These are phyloP conservation scores for Itoplectis maculator DNA, from an alignment of 2,888 invertebrate species.

Conservation along the genomic window DNA sequence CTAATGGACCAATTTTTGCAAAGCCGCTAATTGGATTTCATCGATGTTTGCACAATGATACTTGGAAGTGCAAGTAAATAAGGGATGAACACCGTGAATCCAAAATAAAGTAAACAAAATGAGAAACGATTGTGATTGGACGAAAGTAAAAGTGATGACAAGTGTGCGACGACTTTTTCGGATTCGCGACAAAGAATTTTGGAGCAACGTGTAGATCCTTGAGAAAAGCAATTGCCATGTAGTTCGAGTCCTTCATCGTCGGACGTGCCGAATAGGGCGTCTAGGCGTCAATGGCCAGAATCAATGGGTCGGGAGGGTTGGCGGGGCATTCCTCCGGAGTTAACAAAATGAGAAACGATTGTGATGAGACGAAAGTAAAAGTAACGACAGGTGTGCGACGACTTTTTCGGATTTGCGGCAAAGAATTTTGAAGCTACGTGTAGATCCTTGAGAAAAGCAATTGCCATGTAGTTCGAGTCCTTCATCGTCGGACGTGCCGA, in stretches of 20 bases:
- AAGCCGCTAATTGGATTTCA: neutral
- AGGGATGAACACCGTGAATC: neutral
- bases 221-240: conserved; percentile 7
- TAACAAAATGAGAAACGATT: too few species aligned
- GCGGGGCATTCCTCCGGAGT: conserved; percentile 8
- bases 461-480: conserved; percentile 19
- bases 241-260: conserved; percentile 19
- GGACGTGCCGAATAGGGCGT: conserved; percentile 22
- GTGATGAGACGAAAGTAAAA: too few species aligned
- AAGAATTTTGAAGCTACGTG: conserved; percentile 6
- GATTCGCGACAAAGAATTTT: neutral
- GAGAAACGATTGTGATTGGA: too few species aligned
- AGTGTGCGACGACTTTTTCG: neutral
- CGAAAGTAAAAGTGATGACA: too few species aligned
- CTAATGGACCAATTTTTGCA: neutral
- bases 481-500: conserved; percentile 17
- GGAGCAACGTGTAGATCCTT: conserved; percentile 12
- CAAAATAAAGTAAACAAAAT: too few species aligned
- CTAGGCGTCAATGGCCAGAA: conserved; percentile 41
- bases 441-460: conserved; percentile 2
- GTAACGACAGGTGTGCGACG: too few species aligned
- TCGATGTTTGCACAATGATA: neutral
- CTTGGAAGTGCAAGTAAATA: neutral
- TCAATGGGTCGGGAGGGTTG: conserved; percentile 37
- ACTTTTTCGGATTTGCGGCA: neutral